Evolutionary conservation across 2,113 vertebrate genomes (phyloP).

Genomic region (Psittacus erithacus): DNA sequence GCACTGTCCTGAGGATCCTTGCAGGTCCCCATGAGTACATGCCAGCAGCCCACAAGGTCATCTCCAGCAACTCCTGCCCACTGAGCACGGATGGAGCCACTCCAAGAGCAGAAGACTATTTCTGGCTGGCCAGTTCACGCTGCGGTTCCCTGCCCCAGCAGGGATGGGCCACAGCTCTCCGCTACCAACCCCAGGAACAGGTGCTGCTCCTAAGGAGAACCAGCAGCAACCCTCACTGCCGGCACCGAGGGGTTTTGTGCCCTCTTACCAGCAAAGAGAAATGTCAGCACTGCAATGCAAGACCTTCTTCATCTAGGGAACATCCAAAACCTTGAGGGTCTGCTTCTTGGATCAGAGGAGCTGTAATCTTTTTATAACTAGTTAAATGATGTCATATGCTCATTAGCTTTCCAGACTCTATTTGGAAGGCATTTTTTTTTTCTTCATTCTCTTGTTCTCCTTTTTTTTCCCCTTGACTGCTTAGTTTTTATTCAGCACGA

Average conservation of each 20-base stretch:
- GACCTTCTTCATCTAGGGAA: background rate
- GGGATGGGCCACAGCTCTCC: background rate
- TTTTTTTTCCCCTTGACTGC: constrained; percentile 39
- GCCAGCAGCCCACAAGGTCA: background rate
- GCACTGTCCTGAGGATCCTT: background rate
- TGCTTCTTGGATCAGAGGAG: constrained; percentile 43
- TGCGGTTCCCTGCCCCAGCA: background rate
- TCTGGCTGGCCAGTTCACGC: background rate
- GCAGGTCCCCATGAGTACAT: rapidly evolving
- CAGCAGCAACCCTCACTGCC: rapidly evolving
- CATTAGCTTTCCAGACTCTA: constrained; percentile 67
- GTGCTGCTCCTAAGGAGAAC: background rate
- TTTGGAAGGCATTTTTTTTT: constrained; percentile 58
- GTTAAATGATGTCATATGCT: constrained; percentile 63
- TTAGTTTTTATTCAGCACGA: constrained; percentile 69
- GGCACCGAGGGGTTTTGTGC: background rate
- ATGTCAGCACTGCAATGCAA: background rate
- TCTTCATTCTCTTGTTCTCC: constrained; percentile 45
- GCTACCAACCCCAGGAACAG: background rate
- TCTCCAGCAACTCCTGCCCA: background rate
- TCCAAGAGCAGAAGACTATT: background rate
- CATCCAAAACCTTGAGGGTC: constrained; percentile 41
- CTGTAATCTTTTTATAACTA: constrained; percentile 61
- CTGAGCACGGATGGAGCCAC: background rate
- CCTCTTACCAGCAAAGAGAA: background rate